Evolutionary conservation across 2,113 vertebrate species (phyloP).

Genomic region (Xyliphius kryptos): DNA sequence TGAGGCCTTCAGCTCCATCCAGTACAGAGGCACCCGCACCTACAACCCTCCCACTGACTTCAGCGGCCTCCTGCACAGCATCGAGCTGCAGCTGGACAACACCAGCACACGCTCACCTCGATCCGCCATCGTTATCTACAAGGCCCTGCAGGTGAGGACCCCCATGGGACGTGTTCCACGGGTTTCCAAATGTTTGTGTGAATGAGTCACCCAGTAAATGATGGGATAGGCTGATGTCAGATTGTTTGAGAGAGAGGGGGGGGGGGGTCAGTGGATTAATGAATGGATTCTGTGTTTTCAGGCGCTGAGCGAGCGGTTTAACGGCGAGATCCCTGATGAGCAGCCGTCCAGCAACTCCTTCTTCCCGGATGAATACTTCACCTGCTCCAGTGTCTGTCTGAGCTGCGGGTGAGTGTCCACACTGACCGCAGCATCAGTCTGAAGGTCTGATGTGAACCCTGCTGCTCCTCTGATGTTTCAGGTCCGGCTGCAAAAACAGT

Average conservation of each 20-base stretch:
- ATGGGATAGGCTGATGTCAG: too few relatives aligned
- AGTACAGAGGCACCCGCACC: constrained; percentile 93
- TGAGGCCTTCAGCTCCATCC: constrained; percentile 96
- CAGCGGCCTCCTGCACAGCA: constrained; percentile 78
- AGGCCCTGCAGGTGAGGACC: constrained; percentile 92
- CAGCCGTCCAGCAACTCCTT: constrained; percentile 91
- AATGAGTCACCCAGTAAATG: too few relatives aligned
- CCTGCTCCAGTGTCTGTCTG: constrained; percentile 89
- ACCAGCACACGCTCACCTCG: constrained; percentile 92
- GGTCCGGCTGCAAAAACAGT: constrained; percentile 91
- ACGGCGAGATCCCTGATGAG: constrained; percentile 89
- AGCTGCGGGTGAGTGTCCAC: constrained; percentile 84
- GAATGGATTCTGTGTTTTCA: too few relatives aligned
- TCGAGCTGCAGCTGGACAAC: constrained; percentile 92
- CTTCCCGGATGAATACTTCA: constrained; percentile 98
- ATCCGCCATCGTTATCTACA: constrained; percentile 87
- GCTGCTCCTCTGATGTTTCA: constrained; percentile 51
- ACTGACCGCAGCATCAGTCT: not conserved
- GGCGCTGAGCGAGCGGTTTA: constrained; percentile 94
- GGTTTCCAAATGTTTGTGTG: too few relatives aligned
- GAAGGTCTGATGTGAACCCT: not conserved
- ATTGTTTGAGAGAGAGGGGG: too few relatives aligned
- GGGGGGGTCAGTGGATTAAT: too few relatives aligned
- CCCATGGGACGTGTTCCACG: too few relatives aligned
- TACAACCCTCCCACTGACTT: constrained; percentile 97